Evolutionary conservation across 2,888 invertebrate species (phyloP), one percentile per base, ranked within the genome.

Genomic region (Macrosoma leucophasiata): DNA sequence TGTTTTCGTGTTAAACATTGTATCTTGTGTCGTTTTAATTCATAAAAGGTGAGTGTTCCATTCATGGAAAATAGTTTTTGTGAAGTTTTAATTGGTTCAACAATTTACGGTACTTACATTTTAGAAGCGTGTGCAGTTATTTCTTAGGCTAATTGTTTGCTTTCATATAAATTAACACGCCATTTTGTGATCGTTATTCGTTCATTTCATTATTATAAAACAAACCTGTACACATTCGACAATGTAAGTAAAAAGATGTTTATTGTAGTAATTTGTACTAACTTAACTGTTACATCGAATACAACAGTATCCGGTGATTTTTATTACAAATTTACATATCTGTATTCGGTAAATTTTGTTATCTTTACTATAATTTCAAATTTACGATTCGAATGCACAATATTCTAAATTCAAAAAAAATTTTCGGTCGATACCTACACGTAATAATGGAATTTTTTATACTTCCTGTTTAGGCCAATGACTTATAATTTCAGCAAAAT

Each of bases 101-200:
- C 52, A 52, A 58, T 49, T 62, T 67, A 66, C 58, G 63, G 62
- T 63, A 65, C 60, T 59, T 53, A 57, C 56, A 49, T 66, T 66
- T 63, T 62, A 64, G 56, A 63, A 48, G 69, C 73, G 71, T 78
- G 78, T 79, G 78, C 75, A 73, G 75, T 76, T 78, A 77, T 76
- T 73, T 68, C 62, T 54, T 63, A 71, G 65, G 77, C 48, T 61
- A 71, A 75, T 77, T 77, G 76, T 75, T 72, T 67, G 62, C 55
- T 57, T 45, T 58, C 54, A 70, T 64, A 61, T 56, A 54, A 60
- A 63, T 63, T 60, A 60, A 61, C 37, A 61, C 76, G 78, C 77
- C 77, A 78, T 78, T 78, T 78, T 78, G 74, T 43, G 31, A 30
- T 38, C 17, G 18, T 12, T 13, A n/a, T 10, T 14, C 11, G 4